Percentiles rank a stretch among this genome's conserved stretches.
These are phyloP conservation scores for Accipiter virgatus DNA, from an alignment of 2,113 vertebrate genomes.

Conservation along the genomic window DNA sequence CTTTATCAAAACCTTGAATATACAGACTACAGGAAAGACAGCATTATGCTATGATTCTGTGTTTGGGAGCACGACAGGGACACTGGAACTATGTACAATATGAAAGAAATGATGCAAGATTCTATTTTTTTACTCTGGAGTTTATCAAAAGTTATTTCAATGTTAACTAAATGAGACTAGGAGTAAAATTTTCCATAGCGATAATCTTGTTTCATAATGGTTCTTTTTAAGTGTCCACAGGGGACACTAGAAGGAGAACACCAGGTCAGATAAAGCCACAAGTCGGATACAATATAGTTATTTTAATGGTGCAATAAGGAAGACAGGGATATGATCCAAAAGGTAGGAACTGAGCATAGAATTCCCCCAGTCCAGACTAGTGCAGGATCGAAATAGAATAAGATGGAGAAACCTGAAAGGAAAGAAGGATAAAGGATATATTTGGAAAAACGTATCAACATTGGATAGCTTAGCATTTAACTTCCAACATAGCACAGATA, in stretches of 20 bases:
- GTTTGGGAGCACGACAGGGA: background rate
- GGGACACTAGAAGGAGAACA: background rate
- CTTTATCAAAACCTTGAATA: background rate
- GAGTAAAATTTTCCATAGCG: background rate
- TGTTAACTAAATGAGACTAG: background rate
- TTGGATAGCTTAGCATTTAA: background rate
- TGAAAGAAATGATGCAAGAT: background rate
- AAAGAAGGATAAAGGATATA: background rate
- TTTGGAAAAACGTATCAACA: background rate
- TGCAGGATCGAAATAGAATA: background rate
- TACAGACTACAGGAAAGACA: background rate
- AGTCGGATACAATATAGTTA: background rate
- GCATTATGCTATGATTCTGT: background rate
- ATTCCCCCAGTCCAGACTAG: background rate
- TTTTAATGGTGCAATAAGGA: background rate
- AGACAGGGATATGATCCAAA: background rate
- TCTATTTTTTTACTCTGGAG: background rate
- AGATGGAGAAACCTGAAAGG: background rate
- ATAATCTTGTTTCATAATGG: background rate
- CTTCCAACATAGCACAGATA: background rate
- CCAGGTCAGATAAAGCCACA: background rate
- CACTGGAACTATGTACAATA: background rate
- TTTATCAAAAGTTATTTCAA: constrained; percentile 8
- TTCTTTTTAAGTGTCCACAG: background rate
- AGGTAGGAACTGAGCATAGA: background rate